Conservation (phyloP, 2,113 vertebrate species). For the Grammomys surdaster region DNA sequence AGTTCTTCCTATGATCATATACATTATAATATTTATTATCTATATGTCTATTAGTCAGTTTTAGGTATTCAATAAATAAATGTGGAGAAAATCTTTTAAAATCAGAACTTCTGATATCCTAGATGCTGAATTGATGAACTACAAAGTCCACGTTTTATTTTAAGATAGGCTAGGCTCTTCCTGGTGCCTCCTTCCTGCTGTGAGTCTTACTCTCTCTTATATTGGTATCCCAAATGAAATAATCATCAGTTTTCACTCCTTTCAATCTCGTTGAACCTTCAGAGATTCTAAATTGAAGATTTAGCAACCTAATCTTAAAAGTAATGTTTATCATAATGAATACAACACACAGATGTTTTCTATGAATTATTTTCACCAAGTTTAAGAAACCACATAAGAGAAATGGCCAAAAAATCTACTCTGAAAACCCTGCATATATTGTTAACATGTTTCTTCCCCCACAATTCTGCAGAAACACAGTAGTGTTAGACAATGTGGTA, state of each 20-base stretch:
- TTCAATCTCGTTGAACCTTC: conserved; percentile 31
- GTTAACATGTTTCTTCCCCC: neutral
- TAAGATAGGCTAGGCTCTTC: neutral
- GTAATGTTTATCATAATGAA: conserved; percentile 40
- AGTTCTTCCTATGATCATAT: neutral
- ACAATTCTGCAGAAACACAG: conserved; percentile 16
- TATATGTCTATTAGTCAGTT: neutral
- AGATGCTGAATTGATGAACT: neutral
- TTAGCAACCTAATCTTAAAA: conserved; percentile 50
- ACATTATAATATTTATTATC: neutral
- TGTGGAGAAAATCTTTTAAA: neutral
- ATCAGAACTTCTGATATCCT: neutral
- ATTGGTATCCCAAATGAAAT: neutral
- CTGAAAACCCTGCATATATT: conserved; percentile 6
- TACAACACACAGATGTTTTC: neutral
- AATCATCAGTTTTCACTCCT: conserved; percentile 44
- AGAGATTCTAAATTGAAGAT: conserved; percentile 20
- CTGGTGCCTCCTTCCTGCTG: neutral
- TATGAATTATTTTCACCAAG: conserved; percentile 29
- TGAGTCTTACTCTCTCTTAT: conserved; percentile 34
- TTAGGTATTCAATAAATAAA: neutral
- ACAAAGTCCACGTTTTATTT: conserved; percentile 31
- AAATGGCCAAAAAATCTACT: conserved; percentile 54
- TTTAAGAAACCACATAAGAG: conserved; percentile 45
- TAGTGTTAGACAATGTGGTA: neutral